Conservation (phyloP, 2,888 invertebrate species). For the Archaeoteleia sp. region DNA sequence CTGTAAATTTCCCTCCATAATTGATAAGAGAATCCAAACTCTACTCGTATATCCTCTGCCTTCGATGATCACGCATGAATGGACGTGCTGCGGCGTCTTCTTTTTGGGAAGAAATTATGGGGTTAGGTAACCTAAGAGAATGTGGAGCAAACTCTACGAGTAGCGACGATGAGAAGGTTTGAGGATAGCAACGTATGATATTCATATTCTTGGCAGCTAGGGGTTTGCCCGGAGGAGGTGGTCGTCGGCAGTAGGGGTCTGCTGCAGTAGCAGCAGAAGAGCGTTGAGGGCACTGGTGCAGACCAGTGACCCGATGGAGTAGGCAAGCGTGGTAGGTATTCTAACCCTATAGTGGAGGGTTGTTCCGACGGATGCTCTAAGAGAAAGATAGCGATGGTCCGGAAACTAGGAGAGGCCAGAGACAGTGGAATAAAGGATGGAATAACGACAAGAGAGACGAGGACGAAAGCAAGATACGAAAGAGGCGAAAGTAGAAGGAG, state of each 20-base stretch:
- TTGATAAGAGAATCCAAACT: too few relatives aligned
- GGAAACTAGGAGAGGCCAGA: constrained; percentile 34
- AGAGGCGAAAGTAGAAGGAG: constrained; percentile 25
- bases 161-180: constrained; percentile 55
- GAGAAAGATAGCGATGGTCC: constrained; percentile 52
- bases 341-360: constrained; percentile 64
- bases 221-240: constrained; percentile 59
- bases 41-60: too few relatives aligned
- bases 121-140: background rate
- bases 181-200: constrained; percentile 62
- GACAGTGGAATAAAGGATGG: constrained; percentile 28
- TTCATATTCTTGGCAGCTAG: constrained; percentile 72
- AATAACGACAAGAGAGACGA: constrained; percentile 21
- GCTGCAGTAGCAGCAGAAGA: constrained; percentile 52
- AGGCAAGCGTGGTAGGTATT: constrained; percentile 66
- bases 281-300: constrained; percentile 70
- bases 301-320: constrained; percentile 68
- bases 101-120: background rate
- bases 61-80: too few relatives aligned
- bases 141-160: constrained; percentile 5
- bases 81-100: constrained; percentile 1
- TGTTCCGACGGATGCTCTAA: constrained; percentile 54
- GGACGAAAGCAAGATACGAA: constrained; percentile 22
- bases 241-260: constrained; percentile 45
- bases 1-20: too few relatives aligned